Percentiles rank a stretch among this genome's conserved stretches.
Evolutionary conservation across 2,888 invertebrate species (phyloP).

Genomic region (Papilio demoleus): DNA sequence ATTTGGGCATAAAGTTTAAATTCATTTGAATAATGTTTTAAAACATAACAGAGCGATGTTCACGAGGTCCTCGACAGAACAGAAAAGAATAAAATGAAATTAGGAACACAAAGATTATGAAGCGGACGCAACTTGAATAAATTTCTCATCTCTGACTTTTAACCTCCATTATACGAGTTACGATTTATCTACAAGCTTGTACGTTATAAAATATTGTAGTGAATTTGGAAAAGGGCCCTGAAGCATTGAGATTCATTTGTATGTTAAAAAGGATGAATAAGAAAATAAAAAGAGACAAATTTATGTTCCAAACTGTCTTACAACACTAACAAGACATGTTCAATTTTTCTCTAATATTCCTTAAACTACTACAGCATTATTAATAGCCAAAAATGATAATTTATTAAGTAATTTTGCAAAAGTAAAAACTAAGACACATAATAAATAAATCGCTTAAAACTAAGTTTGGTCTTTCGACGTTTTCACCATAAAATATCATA

Average conservation of each 20-base stretch:
- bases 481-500: constrained; percentile 1
- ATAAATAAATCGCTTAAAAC: background rate
- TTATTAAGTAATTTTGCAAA: too few species aligned
- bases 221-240: constrained; percentile 14
- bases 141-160: constrained; percentile 59
- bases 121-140: constrained; percentile 50
- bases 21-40: constrained; percentile 37
- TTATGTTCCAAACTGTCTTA: background rate
- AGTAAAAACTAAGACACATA: too few species aligned
- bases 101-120: constrained; percentile 60
- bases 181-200: constrained; percentile 34
- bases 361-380: too few species aligned
- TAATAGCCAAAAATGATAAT: too few species aligned
- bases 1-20: too few species aligned
- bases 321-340: background rate
- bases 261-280: constrained; percentile 12
- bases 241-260: constrained; percentile 10
- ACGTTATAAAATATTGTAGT: constrained; percentile 27
- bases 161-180: constrained; percentile 37
- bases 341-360: background rate
- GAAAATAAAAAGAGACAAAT: constrained; percentile 2
- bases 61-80: constrained; percentile 51
- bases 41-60: constrained; percentile 37
- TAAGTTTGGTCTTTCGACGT: background rate
- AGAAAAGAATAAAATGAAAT: constrained; percentile 61